Conservation (phyloP, 1,140 invertebrate species). For the Drosophila paulistorum region DNA sequence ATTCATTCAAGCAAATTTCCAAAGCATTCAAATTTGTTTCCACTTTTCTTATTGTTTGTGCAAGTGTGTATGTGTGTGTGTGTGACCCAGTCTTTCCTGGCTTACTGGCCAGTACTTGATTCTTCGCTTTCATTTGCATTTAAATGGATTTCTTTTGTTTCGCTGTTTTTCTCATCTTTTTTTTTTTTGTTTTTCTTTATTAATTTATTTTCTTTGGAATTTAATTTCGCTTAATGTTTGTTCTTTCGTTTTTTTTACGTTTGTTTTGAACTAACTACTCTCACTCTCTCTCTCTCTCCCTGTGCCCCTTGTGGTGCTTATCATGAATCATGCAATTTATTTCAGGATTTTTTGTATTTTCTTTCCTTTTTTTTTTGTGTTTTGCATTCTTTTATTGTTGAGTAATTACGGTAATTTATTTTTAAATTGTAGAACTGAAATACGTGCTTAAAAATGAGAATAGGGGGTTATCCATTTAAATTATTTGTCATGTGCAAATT, state of each 20-base stretch:
- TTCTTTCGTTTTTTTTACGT: constrained; percentile 15
- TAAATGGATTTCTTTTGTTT: constrained; percentile 64
- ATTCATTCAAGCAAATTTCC: constrained; percentile 9
- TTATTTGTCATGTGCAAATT: constrained; percentile 21
- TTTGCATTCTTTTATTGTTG: constrained; percentile 19
- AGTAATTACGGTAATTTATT: constrained; percentile 29
- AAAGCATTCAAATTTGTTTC: constrained; percentile 21
- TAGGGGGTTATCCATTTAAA: constrained; percentile 1
- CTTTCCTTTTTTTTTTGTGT: constrained; percentile 7
- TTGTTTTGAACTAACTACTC: constrained; percentile 16
- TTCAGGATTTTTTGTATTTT: constrained; percentile 15
- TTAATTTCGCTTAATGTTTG: constrained; percentile 52
- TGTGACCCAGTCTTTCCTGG: not conserved
- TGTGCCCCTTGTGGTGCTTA: not conserved
- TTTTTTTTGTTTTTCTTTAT: constrained; percentile 48
- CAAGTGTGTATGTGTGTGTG: not conserved
- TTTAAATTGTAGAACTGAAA: constrained; percentile 17
- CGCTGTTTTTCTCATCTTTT: constrained; percentile 14
- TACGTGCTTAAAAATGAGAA: not conserved
- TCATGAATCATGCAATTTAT: constrained; percentile 40
- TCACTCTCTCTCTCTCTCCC: not conserved
- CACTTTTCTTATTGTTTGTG: constrained; percentile 6
- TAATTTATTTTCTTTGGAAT: constrained; percentile 58
- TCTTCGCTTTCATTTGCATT: constrained; percentile 57
- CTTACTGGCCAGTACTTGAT: constrained; percentile 21